A percentile compares a stretch with the other conserved stretches of the same genome.
Conservation (phyloP, 2,888 invertebrate genomes). For the Mythimna albipuncta region DNA sequence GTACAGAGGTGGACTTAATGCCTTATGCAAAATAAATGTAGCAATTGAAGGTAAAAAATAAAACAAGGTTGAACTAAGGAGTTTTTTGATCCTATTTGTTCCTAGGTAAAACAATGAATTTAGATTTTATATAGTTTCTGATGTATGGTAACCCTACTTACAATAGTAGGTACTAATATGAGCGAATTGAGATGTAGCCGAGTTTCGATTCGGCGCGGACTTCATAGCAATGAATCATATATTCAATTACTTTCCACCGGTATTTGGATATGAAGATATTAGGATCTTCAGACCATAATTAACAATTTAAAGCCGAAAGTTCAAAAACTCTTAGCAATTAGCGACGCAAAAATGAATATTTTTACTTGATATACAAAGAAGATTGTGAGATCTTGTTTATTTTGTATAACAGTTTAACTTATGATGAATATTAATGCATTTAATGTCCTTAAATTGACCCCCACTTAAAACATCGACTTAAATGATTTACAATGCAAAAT, state of each 20-base stretch:
- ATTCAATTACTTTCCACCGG: constrained; percentile 56
- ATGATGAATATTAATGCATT: constrained; percentile 37
- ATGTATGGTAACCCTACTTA: constrained; percentile 50
- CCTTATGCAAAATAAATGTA: no score
- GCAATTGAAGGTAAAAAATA: no score
- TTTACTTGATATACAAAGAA: not conserved
- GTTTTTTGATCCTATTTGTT: no score
- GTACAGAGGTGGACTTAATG: no score
- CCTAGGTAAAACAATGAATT: no score
- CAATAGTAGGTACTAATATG: constrained; percentile 38
- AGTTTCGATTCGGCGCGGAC: constrained; percentile 47
- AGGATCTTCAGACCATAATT: constrained; percentile 17
- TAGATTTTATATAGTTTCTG: not conserved
- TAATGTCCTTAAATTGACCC: constrained; percentile 49
- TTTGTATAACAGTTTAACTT: constrained; percentile 20
- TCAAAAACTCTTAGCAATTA: not conserved
- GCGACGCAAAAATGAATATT: not conserved
- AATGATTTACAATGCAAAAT: constrained; percentile 62
- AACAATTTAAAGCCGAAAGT: not conserved
- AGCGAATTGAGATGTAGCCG: constrained; percentile 59
- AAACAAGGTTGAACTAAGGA: no score
- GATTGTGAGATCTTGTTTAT: not conserved
- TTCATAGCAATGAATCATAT: constrained; percentile 56
- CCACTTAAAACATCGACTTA: constrained; percentile 50
- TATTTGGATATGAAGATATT: constrained; percentile 61